Percentiles rank a stretch among this genome's conserved stretches.
Conservation (phyloP, 2,113 vertebrate genomes). For the Excalfactoria chinensis region DNA sequence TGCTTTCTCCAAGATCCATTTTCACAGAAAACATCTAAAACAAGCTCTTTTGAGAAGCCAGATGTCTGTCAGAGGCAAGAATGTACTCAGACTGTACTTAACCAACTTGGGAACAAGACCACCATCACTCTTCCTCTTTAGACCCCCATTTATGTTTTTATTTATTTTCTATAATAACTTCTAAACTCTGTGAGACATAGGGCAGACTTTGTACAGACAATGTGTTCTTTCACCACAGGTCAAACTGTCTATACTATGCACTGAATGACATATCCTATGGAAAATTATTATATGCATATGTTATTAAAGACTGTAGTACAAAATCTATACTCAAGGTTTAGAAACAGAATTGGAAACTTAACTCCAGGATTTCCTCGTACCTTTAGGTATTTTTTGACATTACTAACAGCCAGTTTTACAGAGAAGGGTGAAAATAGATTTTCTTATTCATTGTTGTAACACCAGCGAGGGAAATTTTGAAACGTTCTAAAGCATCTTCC, state of each 20-base stretch:
- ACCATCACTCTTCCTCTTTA: not conserved
- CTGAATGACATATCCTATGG: not conserved
- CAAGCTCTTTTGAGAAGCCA: not conserved
- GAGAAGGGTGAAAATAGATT: not conserved
- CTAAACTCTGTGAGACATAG: not conserved
- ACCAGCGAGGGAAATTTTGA: not conserved
- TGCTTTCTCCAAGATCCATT: not conserved
- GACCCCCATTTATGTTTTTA: rapidly evolving
- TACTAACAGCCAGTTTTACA: not conserved
- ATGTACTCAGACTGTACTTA: not conserved
- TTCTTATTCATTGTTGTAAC: not conserved
- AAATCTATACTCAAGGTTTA: not conserved
- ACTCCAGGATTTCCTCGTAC: not conserved
- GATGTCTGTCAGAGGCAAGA: not conserved
- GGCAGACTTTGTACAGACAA: not conserved
- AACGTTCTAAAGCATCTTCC: not conserved
- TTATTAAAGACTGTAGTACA: not conserved
- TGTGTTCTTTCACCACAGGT: not conserved
- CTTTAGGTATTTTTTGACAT: not conserved
- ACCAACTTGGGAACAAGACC: not conserved
- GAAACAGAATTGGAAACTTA: not conserved
- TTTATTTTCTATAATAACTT: not conserved
- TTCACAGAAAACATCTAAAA: not conserved
- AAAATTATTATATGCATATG: slow-evolving; percentile 16
- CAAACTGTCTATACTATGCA: not conserved